Percentiles rank a stretch among this genome's conserved stretches.
These are phyloP conservation scores for Tachysurus fulvidraco DNA, from an alignment of 2,113 vertebrate genomes.

Conservation along the genomic window DNA sequence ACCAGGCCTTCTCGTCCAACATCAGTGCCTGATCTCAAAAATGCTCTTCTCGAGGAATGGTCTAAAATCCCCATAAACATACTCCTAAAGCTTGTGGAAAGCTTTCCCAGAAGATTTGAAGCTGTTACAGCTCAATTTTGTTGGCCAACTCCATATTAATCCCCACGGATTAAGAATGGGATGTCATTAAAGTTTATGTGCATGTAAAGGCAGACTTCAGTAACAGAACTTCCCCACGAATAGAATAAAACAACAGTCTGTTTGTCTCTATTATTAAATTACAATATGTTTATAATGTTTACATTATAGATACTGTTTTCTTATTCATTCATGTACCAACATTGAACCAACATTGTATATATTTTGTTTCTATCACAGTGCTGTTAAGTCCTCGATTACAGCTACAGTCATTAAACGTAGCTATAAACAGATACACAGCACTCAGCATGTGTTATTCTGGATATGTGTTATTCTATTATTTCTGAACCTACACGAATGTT, in stretches of 20 bases:
- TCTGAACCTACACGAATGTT: neutral
- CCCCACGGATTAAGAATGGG: too few species aligned
- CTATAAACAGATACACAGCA: neutral
- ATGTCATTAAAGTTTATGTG: too few species aligned
- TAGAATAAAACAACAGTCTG: neutral
- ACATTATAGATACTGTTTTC: neutral
- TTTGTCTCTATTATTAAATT: neutral
- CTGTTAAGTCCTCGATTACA: neutral
- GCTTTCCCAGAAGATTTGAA: too few species aligned
- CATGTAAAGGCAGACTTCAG: neutral
- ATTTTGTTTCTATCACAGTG: neutral
- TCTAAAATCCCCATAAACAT: too few species aligned
- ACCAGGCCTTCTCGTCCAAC: too few species aligned
- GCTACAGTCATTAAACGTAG: neutral
- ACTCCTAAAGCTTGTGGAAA: too few species aligned
- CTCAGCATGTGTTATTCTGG: neutral
- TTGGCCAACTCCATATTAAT: too few species aligned
- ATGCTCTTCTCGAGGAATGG: too few species aligned
- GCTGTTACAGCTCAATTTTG: too few species aligned
- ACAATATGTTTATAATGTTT: neutral
- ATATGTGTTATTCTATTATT: neutral
- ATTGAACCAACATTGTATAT: too few species aligned
- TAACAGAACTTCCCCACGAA: neutral
- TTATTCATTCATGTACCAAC: too few species aligned
- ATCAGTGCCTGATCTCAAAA: too few species aligned